Percentiles rank a stretch among this genome's conserved stretches.
Conservation (phyloP, 2,797 vertebrate genomes). For the Sebastes vulpes region DNA sequence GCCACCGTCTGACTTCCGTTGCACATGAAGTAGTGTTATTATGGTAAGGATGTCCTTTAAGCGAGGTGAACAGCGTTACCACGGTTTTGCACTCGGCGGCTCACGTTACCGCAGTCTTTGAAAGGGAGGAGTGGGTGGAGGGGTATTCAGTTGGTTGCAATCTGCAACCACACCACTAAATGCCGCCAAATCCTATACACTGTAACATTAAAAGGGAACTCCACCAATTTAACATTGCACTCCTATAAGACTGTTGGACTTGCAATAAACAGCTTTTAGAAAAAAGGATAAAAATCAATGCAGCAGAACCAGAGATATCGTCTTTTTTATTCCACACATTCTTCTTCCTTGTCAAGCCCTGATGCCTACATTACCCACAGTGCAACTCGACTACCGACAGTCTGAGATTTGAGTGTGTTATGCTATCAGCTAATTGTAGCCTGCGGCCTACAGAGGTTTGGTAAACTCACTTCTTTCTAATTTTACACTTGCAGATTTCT, state of each 20-base stretch:
- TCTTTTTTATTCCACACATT: neutral
- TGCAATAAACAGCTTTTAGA: neutral
- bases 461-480: neutral
- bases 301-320: neutral
- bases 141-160: neutral
- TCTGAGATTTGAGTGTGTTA: neutral
- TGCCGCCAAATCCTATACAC: neutral
- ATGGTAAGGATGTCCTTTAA: too few species aligned
- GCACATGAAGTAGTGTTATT: too few species aligned
- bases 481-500: neutral
- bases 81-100: too few species aligned
- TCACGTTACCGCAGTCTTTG: fast-evolving
- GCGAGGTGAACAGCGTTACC: fast-evolving
- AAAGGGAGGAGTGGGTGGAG: too few species aligned
- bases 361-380: neutral
- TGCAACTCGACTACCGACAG: fast-evolving
- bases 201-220: neutral
- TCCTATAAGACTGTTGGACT: neutral
- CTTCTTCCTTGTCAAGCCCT: neutral
- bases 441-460: neutral
- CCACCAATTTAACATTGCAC: neutral
- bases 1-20: too few species aligned
- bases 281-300: neutral
- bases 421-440: neutral
- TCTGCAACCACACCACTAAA: neutral